These are phyloP conservation scores for Ischnura elegans DNA, from an alignment of 2,888 invertebrate species.

Conservation along the genomic window DNA sequence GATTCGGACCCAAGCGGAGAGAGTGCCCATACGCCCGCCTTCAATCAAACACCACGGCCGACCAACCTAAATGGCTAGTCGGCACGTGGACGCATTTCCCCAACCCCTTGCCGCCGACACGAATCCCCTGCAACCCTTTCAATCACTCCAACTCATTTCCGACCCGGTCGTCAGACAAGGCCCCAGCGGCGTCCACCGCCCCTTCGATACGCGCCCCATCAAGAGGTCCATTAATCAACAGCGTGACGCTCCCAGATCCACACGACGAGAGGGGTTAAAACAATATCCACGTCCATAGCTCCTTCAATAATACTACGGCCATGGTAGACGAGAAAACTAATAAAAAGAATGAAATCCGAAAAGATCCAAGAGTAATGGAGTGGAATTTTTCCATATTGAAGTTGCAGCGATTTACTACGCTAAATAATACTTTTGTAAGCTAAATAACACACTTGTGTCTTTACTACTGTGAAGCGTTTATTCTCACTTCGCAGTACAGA, in stretches of 20 bases:
- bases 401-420: too few relatives aligned
- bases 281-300: too few relatives aligned
- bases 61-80: not conserved
- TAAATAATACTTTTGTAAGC: too few relatives aligned
- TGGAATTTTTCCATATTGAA: too few relatives aligned
- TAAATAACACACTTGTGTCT: too few relatives aligned
- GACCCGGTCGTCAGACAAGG: not conserved
- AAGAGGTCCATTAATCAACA: not conserved
- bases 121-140: not conserved
- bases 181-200: not conserved
- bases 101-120: not conserved
- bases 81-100: too few relatives aligned
- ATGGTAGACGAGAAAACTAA: too few relatives aligned
- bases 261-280: not conserved
- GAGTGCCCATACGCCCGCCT: not conserved
- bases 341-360: too few relatives aligned
- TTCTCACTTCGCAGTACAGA: too few relatives aligned
- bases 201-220: not conserved
- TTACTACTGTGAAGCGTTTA: too few relatives aligned
- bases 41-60: not conserved
- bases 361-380: too few relatives aligned
- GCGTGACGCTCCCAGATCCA: not conserved
- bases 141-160: slow-evolving; percentile 1
- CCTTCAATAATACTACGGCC: too few relatives aligned
- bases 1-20: not conserved